Evolutionary conservation across 2,113 vertebrate genomes (phyloP).

Genomic region (Ivindomyrus marchei): DNA sequence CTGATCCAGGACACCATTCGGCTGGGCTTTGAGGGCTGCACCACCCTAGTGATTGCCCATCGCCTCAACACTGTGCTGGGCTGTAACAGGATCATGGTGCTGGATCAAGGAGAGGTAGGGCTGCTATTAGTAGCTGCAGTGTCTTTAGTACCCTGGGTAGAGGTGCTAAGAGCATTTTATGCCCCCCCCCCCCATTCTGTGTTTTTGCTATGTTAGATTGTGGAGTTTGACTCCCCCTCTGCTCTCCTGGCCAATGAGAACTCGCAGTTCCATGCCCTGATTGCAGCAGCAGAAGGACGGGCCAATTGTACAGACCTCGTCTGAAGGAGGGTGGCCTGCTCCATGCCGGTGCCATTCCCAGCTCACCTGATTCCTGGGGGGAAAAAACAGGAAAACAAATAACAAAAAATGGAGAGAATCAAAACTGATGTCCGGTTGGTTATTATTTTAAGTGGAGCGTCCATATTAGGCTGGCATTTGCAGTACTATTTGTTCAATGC

Average conservation of each 20-base stretch:
- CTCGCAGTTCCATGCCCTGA: slow-evolving; percentile 87
- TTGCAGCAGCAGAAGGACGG: slow-evolving; percentile 72
- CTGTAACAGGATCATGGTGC: slow-evolving; percentile 90
- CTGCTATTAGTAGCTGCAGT: background rate
- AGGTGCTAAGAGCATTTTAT: background rate
- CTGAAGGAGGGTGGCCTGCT: background rate
- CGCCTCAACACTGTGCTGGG: slow-evolving; percentile 88
- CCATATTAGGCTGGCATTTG: background rate
- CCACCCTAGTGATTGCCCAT: slow-evolving; percentile 90
- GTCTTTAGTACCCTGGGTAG: background rate
- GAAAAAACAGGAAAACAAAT: background rate
- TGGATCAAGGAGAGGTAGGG: slow-evolving; percentile 87
- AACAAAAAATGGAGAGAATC: background rate
- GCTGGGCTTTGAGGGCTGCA: slow-evolving; percentile 80
- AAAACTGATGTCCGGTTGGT: background rate
- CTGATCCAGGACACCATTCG: slow-evolving; percentile 90
- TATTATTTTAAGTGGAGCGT: background rate
- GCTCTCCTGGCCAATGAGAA: slow-evolving; percentile 84
- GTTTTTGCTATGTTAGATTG: slow-evolving; percentile 64
- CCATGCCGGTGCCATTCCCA: background rate
- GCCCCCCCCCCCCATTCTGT: slow-evolving; percentile 1
- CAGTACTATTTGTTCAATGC: background rate
- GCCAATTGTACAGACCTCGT: slow-evolving; percentile 26
- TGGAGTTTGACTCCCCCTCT: slow-evolving; percentile 88
- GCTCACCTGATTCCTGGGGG: background rate